A percentile compares a stretch with the other conserved stretches of the same genome.
Conservation (phyloP, 1,140 invertebrate species). For the Caerostris darwini region DNA sequence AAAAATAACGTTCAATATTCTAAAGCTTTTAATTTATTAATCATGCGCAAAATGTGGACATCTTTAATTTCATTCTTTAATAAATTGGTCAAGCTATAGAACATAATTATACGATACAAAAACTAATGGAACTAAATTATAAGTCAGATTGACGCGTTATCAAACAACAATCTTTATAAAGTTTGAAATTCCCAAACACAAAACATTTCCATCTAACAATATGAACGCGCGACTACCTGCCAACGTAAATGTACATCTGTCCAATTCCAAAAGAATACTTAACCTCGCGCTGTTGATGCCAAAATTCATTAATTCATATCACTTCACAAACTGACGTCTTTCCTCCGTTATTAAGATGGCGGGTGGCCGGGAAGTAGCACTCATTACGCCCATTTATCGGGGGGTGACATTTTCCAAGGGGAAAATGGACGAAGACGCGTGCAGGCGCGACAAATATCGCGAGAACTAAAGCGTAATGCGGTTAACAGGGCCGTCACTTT, state of each 20-base stretch:
- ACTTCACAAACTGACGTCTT: slow-evolving; percentile 42
- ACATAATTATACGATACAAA: too few species aligned
- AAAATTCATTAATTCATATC: slow-evolving; percentile 43
- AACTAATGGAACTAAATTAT: too few species aligned
- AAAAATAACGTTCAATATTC: too few species aligned
- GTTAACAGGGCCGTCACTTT: slow-evolving; percentile 26
- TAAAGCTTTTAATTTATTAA: too few species aligned
- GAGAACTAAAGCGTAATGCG: not conserved
- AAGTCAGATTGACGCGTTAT: too few species aligned
- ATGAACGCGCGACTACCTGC: too few species aligned
- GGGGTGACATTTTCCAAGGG: not conserved
- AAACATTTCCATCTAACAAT: too few species aligned
- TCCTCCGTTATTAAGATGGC: slow-evolving; percentile 29
- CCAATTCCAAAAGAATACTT: slow-evolving; percentile 8
- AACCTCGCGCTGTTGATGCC: slow-evolving; percentile 9
- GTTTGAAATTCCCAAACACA: too few species aligned
- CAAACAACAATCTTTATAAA: too few species aligned
- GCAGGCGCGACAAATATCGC: not conserved
- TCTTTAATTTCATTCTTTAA: too few species aligned
- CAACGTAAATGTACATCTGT: not conserved
- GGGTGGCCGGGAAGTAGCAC: not conserved
- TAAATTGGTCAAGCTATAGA: too few species aligned
- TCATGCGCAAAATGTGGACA: too few species aligned
- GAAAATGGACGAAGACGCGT: slow-evolving; percentile 2
- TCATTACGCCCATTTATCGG: slow-evolving; percentile 28